Evolutionary conservation across 2,888 invertebrate species (phyloP).

Genomic region (Hofmannophila pseudospretella): DNA sequence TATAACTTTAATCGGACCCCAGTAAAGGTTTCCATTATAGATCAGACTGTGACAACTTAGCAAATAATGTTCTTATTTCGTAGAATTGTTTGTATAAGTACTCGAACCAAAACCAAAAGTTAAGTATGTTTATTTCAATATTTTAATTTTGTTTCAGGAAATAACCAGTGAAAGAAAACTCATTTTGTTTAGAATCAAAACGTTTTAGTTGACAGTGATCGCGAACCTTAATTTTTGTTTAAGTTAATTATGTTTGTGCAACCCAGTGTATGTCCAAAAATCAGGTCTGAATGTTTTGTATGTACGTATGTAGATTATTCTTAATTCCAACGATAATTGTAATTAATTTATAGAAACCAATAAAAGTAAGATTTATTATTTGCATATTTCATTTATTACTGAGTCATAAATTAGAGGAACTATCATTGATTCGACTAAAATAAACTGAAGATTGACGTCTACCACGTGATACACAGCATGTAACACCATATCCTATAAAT

Average conservation of each 20-base stretch:
- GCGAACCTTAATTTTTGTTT: slow-evolving; percentile 25
- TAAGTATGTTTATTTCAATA: too few species aligned
- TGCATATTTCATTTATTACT: slow-evolving; percentile 56
- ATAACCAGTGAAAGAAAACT: slow-evolving; percentile 34
- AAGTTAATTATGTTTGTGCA: slow-evolving; percentile 31
- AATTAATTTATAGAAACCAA: slow-evolving; percentile 56
- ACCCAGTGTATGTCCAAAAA: slow-evolving; percentile 44
- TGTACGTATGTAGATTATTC: slow-evolving; percentile 56
- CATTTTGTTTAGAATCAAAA: slow-evolving; percentile 33
- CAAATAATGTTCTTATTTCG: too few species aligned
- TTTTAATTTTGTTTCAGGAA: slow-evolving; percentile 52
- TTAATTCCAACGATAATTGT: slow-evolving; percentile 59
- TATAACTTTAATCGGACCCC: too few species aligned
- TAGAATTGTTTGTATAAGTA: too few species aligned
- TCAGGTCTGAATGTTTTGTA: slow-evolving; percentile 60
- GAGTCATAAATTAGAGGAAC: slow-evolving; percentile 30
- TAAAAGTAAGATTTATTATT: slow-evolving; percentile 68
- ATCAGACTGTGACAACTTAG: too few species aligned
- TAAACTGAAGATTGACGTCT: neutral
- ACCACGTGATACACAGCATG: neutral
- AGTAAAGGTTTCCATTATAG: too few species aligned
- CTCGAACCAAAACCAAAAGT: too few species aligned
- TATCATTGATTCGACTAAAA: slow-evolving; percentile 14
- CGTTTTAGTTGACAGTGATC: slow-evolving; percentile 34
- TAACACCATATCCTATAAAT: slow-evolving; percentile 15